Evolutionary conservation across 2,888 invertebrate species (phyloP).

Genomic region (Epinotia ramella): DNA sequence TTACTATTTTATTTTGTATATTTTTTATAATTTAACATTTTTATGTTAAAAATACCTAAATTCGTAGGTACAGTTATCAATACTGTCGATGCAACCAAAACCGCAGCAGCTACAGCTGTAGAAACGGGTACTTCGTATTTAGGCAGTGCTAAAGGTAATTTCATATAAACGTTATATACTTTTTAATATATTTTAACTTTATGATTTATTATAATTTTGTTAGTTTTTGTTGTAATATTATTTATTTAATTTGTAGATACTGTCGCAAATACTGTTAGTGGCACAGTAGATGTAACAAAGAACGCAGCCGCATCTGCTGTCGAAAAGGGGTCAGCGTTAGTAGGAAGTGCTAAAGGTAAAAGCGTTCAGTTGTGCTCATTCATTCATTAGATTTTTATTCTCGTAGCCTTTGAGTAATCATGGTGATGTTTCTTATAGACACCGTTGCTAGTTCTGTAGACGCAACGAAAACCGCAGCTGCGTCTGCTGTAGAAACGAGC

Average conservation of each 20-base stretch:
- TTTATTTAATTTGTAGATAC: slow-evolving; percentile 56
- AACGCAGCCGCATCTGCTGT: slow-evolving; percentile 59
- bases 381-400: background rate
- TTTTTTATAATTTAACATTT: background rate
- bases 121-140: slow-evolving; percentile 60
- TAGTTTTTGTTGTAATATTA: slow-evolving; percentile 6
- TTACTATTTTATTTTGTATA: slow-evolving; percentile 37
- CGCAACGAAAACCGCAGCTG: slow-evolving; percentile 55
- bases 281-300: slow-evolving; percentile 63
- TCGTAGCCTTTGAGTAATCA: background rate
- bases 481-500: slow-evolving; percentile 55
- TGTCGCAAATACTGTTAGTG: slow-evolving; percentile 56
- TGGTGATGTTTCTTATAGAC: slow-evolving; percentile 27
- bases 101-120: slow-evolving; percentile 60
- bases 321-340: slow-evolving; percentile 57
- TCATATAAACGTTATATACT: background rate
- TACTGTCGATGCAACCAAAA: slow-evolving; percentile 69
- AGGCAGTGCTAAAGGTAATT: slow-evolving; percentile 62
- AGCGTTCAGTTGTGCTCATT: slow-evolving; percentile 7
- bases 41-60: background rate
- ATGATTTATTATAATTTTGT: background rate
- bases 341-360: slow-evolving; percentile 59
- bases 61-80: slow-evolving; percentile 64
- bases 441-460: slow-evolving; percentile 52
- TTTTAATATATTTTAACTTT: background rate